Percentiles rank a stretch among this genome's conserved stretches.
Conservation (phyloP, 2,797 vertebrate genomes). For the Sandelia bainsii region DNA sequence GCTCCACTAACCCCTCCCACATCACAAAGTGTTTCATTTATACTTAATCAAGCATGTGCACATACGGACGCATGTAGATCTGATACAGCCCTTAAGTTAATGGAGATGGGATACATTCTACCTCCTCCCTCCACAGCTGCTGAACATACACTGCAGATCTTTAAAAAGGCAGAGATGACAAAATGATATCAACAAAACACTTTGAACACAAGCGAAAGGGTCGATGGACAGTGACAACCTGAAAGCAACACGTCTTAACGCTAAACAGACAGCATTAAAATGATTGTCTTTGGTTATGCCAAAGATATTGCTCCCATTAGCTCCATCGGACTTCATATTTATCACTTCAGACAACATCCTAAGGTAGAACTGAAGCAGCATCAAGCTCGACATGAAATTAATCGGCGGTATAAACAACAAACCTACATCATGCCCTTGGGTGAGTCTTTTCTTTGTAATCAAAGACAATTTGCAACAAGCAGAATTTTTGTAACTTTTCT, state of each 20-base stretch:
- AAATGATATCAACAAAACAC: conserved; percentile 45
- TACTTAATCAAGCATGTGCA: conserved; percentile 63
- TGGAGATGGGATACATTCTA: conserved; percentile 81
- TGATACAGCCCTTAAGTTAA: conserved; percentile 80
- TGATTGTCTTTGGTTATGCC: conserved; percentile 83
- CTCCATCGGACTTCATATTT: conserved; percentile 53
- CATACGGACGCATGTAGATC: conserved; percentile 55
- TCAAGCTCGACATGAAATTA: conserved; percentile 42
- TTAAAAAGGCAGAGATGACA: conserved; percentile 60
- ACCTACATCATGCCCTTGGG: conserved; percentile 7
- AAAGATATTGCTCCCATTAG: conserved; percentile 80
- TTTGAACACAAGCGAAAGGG: conserved; percentile 36
- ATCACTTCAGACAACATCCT: conserved; percentile 60
- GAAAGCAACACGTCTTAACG: conserved; percentile 55
- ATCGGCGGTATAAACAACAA: conserved; percentile 26
- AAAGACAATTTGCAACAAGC: conserved; percentile 26
- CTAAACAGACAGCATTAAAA: conserved; percentile 69
- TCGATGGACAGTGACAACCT: conserved; percentile 58
- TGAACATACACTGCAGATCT: conserved; percentile 54
- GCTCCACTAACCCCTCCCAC: conserved; percentile 29
- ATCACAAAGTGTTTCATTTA: conserved; percentile 65
- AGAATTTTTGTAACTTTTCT: conserved; percentile 22
- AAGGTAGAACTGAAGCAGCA: conserved; percentile 63
- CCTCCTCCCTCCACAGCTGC: conserved; percentile 69
- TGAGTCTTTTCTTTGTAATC: conserved; percentile 25